Percentiles rank a stretch among this genome's conserved stretches.
These are phyloP conservation scores for Columba livia DNA, from an alignment of 2,113 vertebrate species.

Conservation along the genomic window DNA sequence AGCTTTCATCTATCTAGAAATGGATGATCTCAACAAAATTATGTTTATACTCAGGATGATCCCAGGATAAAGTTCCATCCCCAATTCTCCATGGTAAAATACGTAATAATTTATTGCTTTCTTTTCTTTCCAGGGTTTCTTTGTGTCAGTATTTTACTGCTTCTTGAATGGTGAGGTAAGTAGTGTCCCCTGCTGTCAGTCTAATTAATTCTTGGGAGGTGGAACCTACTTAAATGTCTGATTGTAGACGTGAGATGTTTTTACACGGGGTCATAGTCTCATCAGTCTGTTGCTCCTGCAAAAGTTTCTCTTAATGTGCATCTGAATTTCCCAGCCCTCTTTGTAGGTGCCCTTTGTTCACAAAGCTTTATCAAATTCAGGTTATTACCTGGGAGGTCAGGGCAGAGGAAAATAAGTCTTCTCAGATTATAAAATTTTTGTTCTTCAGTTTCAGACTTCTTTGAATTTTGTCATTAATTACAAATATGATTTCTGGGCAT, in stretches of 20 bases:
- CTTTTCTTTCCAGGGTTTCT: slow-evolving; percentile 89
- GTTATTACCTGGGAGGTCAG: neutral
- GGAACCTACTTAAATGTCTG: neutral
- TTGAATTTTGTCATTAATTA: neutral
- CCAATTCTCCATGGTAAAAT: neutral
- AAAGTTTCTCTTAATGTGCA: neutral
- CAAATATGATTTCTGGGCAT: neutral
- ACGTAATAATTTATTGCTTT: neutral
- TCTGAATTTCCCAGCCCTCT: neutral
- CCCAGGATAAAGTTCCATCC: neutral
- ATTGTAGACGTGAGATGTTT: neutral
- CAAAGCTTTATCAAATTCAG: neutral
- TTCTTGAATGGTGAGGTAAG: slow-evolving; percentile 98
- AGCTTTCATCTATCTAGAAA: neutral
- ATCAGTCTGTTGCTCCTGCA: neutral
- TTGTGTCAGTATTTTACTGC: slow-evolving; percentile 98
- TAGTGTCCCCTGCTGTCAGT: neutral
- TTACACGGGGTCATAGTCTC: neutral
- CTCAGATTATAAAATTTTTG: neutral
- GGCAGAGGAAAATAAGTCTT: neutral
- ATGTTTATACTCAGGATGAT: neutral
- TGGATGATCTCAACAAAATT: neutral
- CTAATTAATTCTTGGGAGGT: neutral
- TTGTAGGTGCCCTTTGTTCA: neutral
- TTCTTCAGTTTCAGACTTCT: neutral